phyloP scores from a whole-genome alignment of 92 coral and sea anemone species.

The Epizoanthus stellaris region DNA sequence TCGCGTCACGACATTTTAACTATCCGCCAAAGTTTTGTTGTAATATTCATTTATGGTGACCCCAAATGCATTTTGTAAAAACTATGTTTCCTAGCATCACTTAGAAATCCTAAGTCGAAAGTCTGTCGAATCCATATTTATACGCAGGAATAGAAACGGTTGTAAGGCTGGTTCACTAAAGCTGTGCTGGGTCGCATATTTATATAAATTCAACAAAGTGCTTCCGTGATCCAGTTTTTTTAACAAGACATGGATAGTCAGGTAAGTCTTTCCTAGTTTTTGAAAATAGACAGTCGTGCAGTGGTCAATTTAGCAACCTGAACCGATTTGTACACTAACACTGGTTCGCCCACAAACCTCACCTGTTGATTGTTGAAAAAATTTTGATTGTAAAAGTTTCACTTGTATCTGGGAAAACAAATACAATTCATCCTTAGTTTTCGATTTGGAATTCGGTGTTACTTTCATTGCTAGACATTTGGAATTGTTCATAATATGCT shows the following conservation, averaged over 20 bases:
- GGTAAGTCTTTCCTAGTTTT: background rate
- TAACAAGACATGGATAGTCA: background rate
- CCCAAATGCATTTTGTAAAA: background rate
- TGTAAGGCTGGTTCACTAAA: background rate
- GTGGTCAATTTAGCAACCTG: background rate
- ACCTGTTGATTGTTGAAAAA: constrained; percentile 25
- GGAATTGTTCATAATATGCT: background rate
- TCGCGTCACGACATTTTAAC: background rate
- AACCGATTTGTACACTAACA: background rate
- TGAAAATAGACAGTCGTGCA: background rate
- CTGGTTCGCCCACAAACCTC: constrained; percentile 23
- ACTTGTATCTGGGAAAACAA: background rate
- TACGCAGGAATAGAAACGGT: background rate
- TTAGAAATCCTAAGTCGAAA: background rate
- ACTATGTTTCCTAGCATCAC: background rate
- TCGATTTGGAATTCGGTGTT: background rate
- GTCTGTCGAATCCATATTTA: constrained; percentile 20
- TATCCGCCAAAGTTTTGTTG: background rate
- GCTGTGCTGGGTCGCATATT: background rate
- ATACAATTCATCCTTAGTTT: background rate
- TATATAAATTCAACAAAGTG: background rate
- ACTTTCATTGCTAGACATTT: background rate
- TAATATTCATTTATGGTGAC: background rate
- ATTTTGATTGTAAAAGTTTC: background rate
- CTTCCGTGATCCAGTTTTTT: constrained; percentile 3